Evolutionary conservation across 2,797 vertebrate genomes (phyloP), one percentile per base, ranked within the genome.

Genomic region (Ceyx erithaca): DNA sequence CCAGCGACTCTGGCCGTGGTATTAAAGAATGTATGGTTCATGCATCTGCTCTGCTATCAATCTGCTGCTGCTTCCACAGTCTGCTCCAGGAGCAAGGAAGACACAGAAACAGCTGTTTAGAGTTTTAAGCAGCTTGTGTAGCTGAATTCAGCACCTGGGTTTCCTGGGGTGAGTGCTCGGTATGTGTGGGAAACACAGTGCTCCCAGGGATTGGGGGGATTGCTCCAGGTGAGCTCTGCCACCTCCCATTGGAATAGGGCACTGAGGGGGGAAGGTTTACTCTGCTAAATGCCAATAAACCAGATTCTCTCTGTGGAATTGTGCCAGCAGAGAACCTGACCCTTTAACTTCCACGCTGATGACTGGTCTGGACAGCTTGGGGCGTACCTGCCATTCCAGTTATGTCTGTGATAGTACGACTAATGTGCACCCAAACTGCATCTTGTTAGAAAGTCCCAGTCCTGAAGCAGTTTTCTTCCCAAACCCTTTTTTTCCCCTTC

Each of bases 81-180:
- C 94, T 92, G 93, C 81, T 89, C 40, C 85, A 96, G 80, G 92
- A 95, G 81, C 86, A 92, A 82, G 61, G 85, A 95, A 95, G 95
- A 79, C 63, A 87, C 79, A 72, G 85, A 84, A 96, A 97, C 95
- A 97, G 92, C 96, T 96, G 95, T 59, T 93, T 69, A 63, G 92
- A 93, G 81, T 97, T 95, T 95, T 55, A 94, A 94, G 85, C 87
- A 97, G 91, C 91, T 97, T 95, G 91, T 96, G 28, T 85, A 96
- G 48, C 92, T 69, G 85, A 93, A 95, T 89, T 89, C 85, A 78
- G 82, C 91, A 94, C 94, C 92, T 92, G 93, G 85, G 67, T 78
- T 81, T 57, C 94, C 93, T 92, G 86, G 20, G 8, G 93, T 88
- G 90, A 77, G 23, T 64, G 68, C 79, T 93, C 10, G 6, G 54